These are phyloP conservation scores for Sigmodon hispidus DNA, from an alignment of 2,113 vertebrate genomes.

Conservation along the genomic window DNA sequence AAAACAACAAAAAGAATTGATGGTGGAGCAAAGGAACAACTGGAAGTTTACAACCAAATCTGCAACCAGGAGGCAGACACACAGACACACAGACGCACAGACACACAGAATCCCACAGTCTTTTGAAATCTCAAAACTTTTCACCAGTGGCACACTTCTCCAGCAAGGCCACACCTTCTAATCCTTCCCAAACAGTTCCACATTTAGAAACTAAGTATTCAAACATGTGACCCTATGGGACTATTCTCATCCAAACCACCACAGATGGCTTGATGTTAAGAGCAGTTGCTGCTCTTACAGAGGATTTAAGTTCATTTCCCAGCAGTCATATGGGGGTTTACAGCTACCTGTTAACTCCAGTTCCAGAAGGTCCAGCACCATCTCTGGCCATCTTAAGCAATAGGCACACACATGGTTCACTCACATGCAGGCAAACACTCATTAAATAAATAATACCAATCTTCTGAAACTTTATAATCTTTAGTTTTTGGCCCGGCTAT, in stretches of 20 bases:
- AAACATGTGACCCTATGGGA: not conserved
- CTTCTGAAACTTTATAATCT: not conserved
- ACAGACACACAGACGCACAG: not conserved
- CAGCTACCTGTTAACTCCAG: not conserved
- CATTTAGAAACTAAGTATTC: not conserved
- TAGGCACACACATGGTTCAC: not conserved
- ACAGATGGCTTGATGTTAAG: not conserved
- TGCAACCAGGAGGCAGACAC: not conserved
- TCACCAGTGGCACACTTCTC: not conserved
- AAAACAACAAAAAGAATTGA: not conserved
- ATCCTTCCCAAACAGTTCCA: not conserved
- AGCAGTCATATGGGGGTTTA: no score
- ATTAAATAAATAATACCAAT: not conserved
- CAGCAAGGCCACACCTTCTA: not conserved
- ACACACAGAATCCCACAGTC: not conserved
- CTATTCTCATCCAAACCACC: not conserved
- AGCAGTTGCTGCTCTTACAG: not conserved
- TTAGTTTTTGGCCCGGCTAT: conserved; percentile 2
- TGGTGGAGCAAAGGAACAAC: not conserved
- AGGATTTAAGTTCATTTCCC: not conserved
- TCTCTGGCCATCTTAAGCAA: not conserved
- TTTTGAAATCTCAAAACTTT: not conserved
- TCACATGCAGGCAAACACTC: not conserved
- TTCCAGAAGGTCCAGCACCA: not conserved
- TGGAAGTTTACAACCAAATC: not conserved